Evolutionary conservation across 2,113 vertebrate genomes (phyloP).

Genomic region (Nycticryphes semicollaris): DNA sequence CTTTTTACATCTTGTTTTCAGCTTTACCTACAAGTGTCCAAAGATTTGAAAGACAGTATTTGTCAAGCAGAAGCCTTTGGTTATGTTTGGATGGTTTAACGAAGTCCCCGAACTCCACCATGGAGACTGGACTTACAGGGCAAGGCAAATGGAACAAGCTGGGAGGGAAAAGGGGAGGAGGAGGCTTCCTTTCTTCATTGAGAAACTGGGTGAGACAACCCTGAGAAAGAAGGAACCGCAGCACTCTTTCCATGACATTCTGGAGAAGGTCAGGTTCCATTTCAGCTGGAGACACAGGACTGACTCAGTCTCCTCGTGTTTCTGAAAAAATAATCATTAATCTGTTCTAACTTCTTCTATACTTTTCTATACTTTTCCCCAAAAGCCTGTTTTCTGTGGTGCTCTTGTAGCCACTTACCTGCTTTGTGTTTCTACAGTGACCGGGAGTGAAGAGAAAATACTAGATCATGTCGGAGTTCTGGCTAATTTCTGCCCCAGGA

Average conservation of each 20-base stretch:
- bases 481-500: constrained; percentile 91
- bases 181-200: background rate
- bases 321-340: background rate
- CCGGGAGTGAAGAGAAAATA: background rate
- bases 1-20: background rate
- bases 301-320: background rate
- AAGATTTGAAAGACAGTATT: background rate
- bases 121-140: fast-evolving
- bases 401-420: background rate
- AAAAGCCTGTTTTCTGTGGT: background rate
- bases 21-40: background rate
- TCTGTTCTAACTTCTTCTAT: background rate
- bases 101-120: background rate
- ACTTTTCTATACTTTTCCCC: too few species aligned
- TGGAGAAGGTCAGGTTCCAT: constrained; percentile 52
- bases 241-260: background rate
- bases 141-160: background rate
- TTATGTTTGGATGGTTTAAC: background rate
- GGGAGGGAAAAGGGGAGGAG: constrained; percentile 11
- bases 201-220: constrained; percentile 17
- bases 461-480: constrained; percentile 86
- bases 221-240: background rate
- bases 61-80: background rate
- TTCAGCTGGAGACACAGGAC: background rate
- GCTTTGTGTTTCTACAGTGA: constrained; percentile 30